phyloP scores from a whole-genome alignment of 2,888 invertebrate species.

The Acronicta psi region DNA sequence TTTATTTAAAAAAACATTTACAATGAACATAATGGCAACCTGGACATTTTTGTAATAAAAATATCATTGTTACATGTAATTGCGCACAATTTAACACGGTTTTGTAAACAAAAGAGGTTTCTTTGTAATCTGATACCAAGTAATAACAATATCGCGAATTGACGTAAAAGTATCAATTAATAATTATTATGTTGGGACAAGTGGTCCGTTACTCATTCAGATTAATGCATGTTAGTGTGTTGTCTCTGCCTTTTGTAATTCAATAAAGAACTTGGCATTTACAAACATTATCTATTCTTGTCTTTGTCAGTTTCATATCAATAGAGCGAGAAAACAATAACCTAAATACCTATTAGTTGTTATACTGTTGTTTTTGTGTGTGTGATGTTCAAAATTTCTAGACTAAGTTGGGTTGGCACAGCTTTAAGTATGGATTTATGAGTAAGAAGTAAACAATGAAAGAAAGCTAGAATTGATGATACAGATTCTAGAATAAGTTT shows the following conservation, averaged over 20 bases:
- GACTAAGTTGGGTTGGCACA: background rate
- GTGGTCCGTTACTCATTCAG: conserved; percentile 32
- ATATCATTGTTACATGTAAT: conserved; percentile 21
- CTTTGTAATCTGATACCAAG: conserved; percentile 37
- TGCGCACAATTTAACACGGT: conserved; percentile 42
- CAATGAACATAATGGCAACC: background rate
- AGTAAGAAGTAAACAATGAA: too few relatives aligned
- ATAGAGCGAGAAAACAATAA: background rate
- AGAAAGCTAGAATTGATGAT: too few relatives aligned
- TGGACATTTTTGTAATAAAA: background rate
- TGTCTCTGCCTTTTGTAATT: conserved; percentile 1
- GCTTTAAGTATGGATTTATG: too few relatives aligned
- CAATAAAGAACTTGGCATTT: background rate
- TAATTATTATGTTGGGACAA: conserved; percentile 44
- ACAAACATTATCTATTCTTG: background rate
- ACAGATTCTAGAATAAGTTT: too few relatives aligned
- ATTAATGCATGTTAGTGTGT: conserved; percentile 8
- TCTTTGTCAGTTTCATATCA: background rate
- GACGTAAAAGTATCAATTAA: conserved; percentile 50
- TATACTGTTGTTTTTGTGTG: background rate
- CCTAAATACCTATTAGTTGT: background rate
- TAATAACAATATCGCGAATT: conserved; percentile 47
- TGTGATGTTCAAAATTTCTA: background rate
- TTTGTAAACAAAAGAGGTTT: conserved; percentile 36
- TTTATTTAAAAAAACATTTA: background rate